phyloP scores from a whole-genome alignment of 2,888 invertebrate genomes.

The Nemapogon koenigi region DNA sequence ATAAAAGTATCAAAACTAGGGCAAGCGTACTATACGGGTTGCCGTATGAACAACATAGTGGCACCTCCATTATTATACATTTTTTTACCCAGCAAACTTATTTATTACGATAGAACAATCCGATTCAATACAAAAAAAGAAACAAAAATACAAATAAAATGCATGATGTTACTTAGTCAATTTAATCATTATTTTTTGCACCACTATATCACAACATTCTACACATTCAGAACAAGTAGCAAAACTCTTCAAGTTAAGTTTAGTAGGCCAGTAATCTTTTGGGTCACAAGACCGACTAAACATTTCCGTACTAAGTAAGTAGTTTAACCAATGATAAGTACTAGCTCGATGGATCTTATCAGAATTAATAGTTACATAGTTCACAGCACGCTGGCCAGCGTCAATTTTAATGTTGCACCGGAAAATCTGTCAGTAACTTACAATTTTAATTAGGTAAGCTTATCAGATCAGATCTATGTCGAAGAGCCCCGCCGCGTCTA shows the following conservation, averaged over 20 bases:
- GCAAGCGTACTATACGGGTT: too few species aligned
- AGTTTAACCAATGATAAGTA: slow-evolving; percentile 33
- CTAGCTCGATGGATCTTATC: slow-evolving; percentile 29
- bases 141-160: too few species aligned
- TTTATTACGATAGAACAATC: too few species aligned
- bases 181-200: too few species aligned
- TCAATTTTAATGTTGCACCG: slow-evolving; percentile 42
- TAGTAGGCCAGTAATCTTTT: slow-evolving; percentile 29
- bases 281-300: slow-evolving; percentile 27
- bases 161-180: too few species aligned
- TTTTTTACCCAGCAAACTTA: too few species aligned
- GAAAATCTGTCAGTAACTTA: slow-evolving; percentile 33
- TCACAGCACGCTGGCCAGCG: slow-evolving; percentile 33
- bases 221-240: slow-evolving; percentile 21
- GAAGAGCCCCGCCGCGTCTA: too few species aligned
- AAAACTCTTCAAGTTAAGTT: slow-evolving; percentile 19
- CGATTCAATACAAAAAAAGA: too few species aligned
- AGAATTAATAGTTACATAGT: slow-evolving; percentile 31
- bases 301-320: slow-evolving; percentile 23
- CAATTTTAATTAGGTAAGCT: not conserved
- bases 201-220: slow-evolving; percentile 24
- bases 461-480: too few species aligned
- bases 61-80: too few species aligned
- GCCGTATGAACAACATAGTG: too few species aligned
- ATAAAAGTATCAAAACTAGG: too few species aligned